phyloP scores from a whole-genome alignment of 2,113 vertebrate species.

The Cichladusa arquata region DNA sequence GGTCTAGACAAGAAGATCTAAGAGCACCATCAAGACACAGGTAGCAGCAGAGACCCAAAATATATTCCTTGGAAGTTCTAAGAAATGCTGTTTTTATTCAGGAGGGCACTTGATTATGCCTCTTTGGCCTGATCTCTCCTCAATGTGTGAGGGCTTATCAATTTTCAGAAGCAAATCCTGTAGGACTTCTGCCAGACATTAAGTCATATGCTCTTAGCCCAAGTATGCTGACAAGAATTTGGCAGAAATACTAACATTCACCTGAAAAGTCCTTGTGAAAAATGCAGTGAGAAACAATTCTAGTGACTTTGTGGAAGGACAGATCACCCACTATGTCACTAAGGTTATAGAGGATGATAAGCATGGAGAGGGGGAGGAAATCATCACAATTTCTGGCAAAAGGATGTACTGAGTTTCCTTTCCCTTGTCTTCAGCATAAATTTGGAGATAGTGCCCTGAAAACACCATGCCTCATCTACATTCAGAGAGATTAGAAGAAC shows the following conservation, averaged over 20 bases:
- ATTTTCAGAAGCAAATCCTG: slow-evolving; percentile 23
- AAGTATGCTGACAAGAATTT: neutral
- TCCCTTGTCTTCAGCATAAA: neutral
- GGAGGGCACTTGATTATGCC: neutral
- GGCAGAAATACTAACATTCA: neutral
- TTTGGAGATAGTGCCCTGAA: neutral
- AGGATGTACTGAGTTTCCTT: neutral
- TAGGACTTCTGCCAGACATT: slow-evolving; percentile 9
- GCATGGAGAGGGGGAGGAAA: rapidly evolving
- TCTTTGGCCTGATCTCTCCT: neutral
- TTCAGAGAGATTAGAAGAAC: neutral
- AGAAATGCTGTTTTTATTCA: neutral
- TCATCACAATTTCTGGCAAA: neutral
- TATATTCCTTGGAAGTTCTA: neutral
- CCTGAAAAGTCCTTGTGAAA: slow-evolving; percentile 24
- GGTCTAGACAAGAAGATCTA: neutral
- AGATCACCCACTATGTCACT: neutral
- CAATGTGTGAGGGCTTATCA: neutral
- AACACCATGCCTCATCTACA: neutral
- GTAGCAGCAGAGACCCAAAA: neutral
- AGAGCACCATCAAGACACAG: neutral
- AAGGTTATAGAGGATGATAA: neutral
- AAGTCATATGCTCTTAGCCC: neutral
- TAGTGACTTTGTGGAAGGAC: neutral
- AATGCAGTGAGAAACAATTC: neutral